These are phyloP conservation scores for Ascaphus truei DNA, from an alignment of 2,113 vertebrate species.

Conservation along the genomic window DNA sequence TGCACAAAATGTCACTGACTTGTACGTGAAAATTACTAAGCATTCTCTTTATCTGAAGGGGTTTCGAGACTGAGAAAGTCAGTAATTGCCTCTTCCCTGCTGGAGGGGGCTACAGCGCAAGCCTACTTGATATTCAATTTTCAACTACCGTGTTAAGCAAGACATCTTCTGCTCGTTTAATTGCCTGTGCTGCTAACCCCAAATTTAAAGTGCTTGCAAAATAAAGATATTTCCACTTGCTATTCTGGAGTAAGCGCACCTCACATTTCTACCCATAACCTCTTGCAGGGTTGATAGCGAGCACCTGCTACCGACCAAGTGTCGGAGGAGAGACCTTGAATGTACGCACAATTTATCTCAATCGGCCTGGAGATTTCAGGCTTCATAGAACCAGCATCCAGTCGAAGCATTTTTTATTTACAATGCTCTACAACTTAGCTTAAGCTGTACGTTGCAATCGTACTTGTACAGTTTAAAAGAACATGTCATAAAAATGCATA, in stretches of 20 bases:
- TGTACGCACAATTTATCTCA: not conserved
- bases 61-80: not conserved
- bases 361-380: not conserved
- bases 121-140: not conserved
- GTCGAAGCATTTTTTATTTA: too few species aligned
- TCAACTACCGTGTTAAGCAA: too few species aligned
- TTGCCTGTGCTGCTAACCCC: not conserved
- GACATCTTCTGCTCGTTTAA: not conserved
- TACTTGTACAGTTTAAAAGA: too few species aligned
- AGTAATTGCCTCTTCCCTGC: slow-evolving; percentile 3
- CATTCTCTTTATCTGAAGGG: not conserved
- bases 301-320: not conserved
- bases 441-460: too few species aligned
- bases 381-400: not conserved
- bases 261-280: not conserved
- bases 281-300: not conserved
- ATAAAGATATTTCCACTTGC: not conserved
- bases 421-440: too few species aligned
- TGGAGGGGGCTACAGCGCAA: not conserved
- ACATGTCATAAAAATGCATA: too few species aligned
- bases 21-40: not conserved
- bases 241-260: not conserved
- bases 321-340: not conserved
- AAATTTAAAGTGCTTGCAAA: not conserved
- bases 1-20: slow-evolving; percentile 5